phyloP scores from a whole-genome alignment of 2,888 invertebrate species.

The Lysandra bellargus region DNA sequence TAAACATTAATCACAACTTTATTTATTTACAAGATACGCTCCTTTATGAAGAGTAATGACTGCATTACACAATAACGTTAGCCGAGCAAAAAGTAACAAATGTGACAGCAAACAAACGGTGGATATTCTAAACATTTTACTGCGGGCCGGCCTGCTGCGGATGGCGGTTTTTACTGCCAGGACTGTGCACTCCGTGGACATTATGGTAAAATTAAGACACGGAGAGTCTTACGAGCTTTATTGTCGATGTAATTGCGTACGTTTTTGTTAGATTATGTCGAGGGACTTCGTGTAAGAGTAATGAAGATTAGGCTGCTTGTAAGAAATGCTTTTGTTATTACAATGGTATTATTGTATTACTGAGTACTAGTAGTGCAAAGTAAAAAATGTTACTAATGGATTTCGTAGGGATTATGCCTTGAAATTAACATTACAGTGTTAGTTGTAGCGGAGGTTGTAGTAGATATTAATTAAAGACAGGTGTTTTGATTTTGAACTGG shows the following conservation, averaged over 20 bases:
- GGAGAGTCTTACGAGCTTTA: constrained; percentile 28
- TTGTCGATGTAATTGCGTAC: constrained; percentile 22
- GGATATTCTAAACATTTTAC: constrained; percentile 78
- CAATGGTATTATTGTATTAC: neutral
- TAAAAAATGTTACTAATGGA: no score
- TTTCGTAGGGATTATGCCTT: no score
- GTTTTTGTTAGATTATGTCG: constrained; percentile 14
- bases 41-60: constrained; percentile 24
- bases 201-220: constrained; percentile 32
- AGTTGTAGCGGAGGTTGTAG: no score
- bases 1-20: constrained; percentile 22
- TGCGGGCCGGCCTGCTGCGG: constrained; percentile 72
- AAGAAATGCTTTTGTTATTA: neutral
- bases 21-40: constrained; percentile 27
- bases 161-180: constrained; percentile 73
- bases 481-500: no score
- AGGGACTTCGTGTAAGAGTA: neutral
- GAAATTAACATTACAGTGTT: no score
- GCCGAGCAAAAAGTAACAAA: constrained; percentile 61
- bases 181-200: constrained; percentile 27
- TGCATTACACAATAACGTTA: constrained; percentile 24
- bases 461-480: no score
- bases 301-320: neutral
- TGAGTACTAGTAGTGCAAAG: no score
- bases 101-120: constrained; percentile 63